Conservation (phyloP, 2,888 invertebrate species). For the Agonum fuliginosum region DNA sequence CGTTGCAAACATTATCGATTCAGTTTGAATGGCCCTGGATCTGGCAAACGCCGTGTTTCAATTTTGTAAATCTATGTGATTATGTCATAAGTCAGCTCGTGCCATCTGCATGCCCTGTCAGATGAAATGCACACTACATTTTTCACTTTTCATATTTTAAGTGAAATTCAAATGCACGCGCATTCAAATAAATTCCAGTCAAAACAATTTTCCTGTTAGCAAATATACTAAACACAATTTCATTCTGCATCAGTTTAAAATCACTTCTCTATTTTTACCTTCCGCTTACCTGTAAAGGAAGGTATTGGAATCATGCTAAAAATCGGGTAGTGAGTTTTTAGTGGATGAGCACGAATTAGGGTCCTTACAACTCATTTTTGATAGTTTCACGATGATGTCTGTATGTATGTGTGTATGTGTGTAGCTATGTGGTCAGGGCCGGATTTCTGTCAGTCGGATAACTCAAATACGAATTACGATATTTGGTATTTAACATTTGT, state of each 20-base stretch:
- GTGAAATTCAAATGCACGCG: conserved; percentile 24
- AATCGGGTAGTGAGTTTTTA: no score
- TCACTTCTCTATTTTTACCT: no score
- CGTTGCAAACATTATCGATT: conserved; percentile 54
- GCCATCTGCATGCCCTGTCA: conserved; percentile 25
- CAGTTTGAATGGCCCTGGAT: conserved; percentile 45
- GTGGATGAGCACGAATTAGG: no score
- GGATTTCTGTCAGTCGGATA: no score
- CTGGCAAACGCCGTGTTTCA: conserved; percentile 47
- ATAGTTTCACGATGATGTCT: no score
- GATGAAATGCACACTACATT: conserved; percentile 10
- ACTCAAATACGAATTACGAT: no score
- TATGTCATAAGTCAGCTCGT: conserved; percentile 40
- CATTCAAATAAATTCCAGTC: conserved; percentile 6
- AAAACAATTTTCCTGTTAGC: conserved; percentile 17
- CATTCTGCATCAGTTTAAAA: background rate
- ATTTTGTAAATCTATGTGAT: conserved; percentile 54
- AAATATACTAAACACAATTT: background rate
- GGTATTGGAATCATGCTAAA: no score
- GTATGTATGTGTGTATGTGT: no score
- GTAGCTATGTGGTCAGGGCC: no score
- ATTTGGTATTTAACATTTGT: no score
- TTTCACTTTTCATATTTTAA: conserved; percentile 43
- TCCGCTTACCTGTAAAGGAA: no score
- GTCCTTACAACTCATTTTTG: no score